Conservation (phyloP, 1,140 invertebrate genomes). For the Drosophila melanica region DNA sequence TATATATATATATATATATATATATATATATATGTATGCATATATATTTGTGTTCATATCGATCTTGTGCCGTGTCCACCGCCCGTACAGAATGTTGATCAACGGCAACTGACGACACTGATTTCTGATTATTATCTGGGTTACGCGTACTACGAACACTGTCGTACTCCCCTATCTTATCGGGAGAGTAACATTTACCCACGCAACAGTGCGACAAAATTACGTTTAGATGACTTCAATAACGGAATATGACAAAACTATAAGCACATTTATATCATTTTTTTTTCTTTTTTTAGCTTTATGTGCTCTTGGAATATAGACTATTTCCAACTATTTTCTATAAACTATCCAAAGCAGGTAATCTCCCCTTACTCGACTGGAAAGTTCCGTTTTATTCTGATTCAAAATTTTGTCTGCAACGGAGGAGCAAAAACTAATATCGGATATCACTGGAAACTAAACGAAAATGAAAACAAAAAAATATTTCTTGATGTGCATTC, state of each 20-base stretch:
- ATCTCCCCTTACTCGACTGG: too few relatives aligned
- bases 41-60: conserved; percentile 37
- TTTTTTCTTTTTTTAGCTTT: too few relatives aligned
- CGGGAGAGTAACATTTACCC: conserved; percentile 11
- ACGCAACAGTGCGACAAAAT: conserved; percentile 29
- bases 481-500: too few relatives aligned
- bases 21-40: conserved; percentile 21
- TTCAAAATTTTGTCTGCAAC: too few relatives aligned
- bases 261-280: neutral
- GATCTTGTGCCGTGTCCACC: conserved; percentile 52
- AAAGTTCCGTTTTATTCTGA: too few relatives aligned
- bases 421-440: too few relatives aligned
- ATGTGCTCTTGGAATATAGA: too few relatives aligned
- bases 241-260: conserved; percentile 28
- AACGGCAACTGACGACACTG: conserved; percentile 49
- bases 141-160: conserved; percentile 20
- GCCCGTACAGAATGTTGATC: conserved; percentile 35
- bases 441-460: too few relatives aligned
- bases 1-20: conserved; percentile 32
- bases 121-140: conserved; percentile 61
- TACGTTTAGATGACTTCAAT: conserved; percentile 46
- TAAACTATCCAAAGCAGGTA: too few relatives aligned
- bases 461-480: too few relatives aligned
- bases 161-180: conserved; percentile 55
- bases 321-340: too few relatives aligned